phyloP scores from a whole-genome alignment of 2,113 vertebrate species.

The Epinephelus cyanopodus region DNA sequence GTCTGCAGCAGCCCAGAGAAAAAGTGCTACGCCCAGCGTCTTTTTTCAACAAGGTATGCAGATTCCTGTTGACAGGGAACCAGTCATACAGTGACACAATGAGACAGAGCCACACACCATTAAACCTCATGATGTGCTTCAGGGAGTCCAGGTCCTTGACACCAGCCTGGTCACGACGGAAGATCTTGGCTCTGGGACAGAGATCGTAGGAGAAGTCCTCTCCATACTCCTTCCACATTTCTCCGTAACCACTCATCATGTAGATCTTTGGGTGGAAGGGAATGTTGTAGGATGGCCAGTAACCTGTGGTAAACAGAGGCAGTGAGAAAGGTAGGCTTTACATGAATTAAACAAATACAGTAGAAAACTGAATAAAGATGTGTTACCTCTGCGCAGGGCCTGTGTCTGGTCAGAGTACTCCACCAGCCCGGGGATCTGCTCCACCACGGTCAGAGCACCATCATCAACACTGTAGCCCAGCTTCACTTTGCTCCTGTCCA shows the following conservation, averaged over 20 bases:
- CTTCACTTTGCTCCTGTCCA: constrained; percentile 90
- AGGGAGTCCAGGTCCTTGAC: constrained; percentile 88
- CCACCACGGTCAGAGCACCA: constrained; percentile 89
- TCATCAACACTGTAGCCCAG: constrained; percentile 83
- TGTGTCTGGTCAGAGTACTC: constrained; percentile 92
- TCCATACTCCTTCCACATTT: constrained; percentile 86
- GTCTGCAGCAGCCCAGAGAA: no score
- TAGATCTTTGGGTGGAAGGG: constrained; percentile 93
- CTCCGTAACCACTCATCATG: constrained; percentile 88
- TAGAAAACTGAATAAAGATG: no score
- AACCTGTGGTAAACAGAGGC: constrained; percentile 81
- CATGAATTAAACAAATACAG: no score
- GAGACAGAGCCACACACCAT: constrained; percentile 84
- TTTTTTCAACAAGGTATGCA: no score
- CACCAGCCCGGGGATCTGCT: constrained; percentile 93
- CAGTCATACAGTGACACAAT: neutral
- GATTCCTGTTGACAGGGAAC: no score
- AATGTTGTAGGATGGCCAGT: constrained; percentile 97
- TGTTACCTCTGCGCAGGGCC: constrained; percentile 89
- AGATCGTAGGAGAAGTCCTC: constrained; percentile 93
- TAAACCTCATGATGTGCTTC: constrained; percentile 95
- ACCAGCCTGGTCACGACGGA: constrained; percentile 90
- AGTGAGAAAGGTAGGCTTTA: neutral
- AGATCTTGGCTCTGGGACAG: constrained; percentile 95
- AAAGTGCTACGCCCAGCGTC: no score